Evolutionary conservation across 2,113 vertebrate species (phyloP).

Genomic region (Ictalurus furcatus): DNA sequence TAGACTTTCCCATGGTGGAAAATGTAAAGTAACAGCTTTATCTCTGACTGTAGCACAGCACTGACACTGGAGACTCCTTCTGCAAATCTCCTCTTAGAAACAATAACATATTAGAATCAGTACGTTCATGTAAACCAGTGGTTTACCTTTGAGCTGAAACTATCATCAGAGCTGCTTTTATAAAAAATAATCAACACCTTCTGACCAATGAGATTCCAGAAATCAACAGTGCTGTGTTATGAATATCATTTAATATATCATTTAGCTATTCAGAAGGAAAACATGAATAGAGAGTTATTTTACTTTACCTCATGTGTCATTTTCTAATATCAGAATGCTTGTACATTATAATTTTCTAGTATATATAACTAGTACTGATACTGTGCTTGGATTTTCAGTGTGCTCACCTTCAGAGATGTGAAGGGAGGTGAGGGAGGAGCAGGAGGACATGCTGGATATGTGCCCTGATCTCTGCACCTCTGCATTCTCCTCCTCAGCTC

Average conservation of each 20-base stretch:
- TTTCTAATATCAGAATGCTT: not conserved
- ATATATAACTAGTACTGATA: not conserved
- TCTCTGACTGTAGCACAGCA: not conserved
- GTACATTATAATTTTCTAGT: not conserved
- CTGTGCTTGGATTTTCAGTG: not conserved
- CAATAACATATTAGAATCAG: not conserved
- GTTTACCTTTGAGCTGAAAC: not conserved
- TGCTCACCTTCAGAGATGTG: slow-evolving; percentile 86
- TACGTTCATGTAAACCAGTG: not conserved
- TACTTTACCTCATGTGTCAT: not conserved
- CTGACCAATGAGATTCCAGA: not conserved
- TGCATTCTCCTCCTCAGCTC: slow-evolving; percentile 67
- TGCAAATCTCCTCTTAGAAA: not conserved
- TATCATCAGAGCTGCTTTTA: not conserved
- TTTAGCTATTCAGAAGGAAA: not conserved
- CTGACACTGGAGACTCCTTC: not conserved
- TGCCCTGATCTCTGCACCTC: slow-evolving; percentile 69
- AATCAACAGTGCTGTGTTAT: not conserved
- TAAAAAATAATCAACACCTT: not conserved
- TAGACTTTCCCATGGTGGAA: not conserved
- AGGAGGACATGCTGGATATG: slow-evolving; percentile 73
- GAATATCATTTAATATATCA: not conserved
- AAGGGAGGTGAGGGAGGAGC: slow-evolving; percentile 87
- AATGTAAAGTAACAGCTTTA: not conserved
- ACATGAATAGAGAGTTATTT: not conserved